phyloP scores from a whole-genome alignment of 2,888 invertebrate genomes.

The Norana najaformis region DNA sequence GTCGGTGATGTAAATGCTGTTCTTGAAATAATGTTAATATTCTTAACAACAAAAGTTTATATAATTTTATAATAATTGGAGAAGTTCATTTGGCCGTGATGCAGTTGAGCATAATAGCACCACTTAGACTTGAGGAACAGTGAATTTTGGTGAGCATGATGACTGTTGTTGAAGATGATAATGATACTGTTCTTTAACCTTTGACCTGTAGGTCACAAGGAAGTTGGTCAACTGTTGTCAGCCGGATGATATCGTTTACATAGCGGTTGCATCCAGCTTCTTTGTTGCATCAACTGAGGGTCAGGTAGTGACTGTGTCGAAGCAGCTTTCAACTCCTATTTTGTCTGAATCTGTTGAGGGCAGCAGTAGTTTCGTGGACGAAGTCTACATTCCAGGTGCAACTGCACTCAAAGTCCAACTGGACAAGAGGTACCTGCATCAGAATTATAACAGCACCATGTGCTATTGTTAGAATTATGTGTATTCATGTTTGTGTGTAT shows the following conservation, averaged over 20 bases:
- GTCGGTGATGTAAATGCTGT: not conserved
- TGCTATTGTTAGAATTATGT: not conserved
- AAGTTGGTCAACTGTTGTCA: not conserved
- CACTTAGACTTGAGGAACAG: not conserved
- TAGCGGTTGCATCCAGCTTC: slow-evolving; percentile 8
- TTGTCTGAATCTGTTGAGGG: not conserved
- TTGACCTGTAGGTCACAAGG: not conserved
- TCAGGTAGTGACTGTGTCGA: not conserved
- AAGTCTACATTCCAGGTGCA: slow-evolving; percentile 2
- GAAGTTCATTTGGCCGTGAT: not conserved
- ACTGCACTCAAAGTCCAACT: not conserved
- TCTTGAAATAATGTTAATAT: not conserved
- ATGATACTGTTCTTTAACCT: not conserved
- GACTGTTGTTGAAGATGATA: not conserved
- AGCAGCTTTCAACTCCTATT: not conserved
- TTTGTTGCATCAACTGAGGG: slow-evolving; percentile 10
- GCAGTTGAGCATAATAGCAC: not conserved
- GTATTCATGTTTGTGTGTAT: not conserved
- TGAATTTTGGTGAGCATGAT: not conserved
- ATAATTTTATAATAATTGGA: not conserved
- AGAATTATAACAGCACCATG: not conserved
- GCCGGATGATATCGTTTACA: not conserved
- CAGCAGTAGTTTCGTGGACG: not conserved
- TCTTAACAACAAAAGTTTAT: not conserved
- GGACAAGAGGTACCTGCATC: not conserved